These are phyloP conservation scores for Drosophila niveifrons DNA, from an alignment of 2,888 invertebrate genomes.

Conservation along the genomic window DNA sequence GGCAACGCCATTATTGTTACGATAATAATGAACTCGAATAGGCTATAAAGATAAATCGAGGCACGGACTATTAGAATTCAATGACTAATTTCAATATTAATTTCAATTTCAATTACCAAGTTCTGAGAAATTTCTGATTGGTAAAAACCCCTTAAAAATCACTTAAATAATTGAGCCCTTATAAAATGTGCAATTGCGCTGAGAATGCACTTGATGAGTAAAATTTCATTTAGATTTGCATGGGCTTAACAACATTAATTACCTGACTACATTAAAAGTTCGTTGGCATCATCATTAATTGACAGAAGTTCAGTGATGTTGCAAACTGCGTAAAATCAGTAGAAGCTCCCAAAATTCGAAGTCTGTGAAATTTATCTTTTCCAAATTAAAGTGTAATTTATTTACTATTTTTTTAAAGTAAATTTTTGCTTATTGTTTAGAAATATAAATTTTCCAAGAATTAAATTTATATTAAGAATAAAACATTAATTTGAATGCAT, in stretches of 20 bases:
- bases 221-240: background rate
- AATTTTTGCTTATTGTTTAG: too few relatives aligned
- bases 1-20: background rate
- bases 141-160: background rate
- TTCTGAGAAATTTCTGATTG: background rate
- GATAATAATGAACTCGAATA: background rate
- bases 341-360: too few relatives aligned
- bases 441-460: too few relatives aligned
- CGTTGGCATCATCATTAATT: slow-evolving; percentile 8
- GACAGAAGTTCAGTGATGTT: background rate
- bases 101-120: background rate
- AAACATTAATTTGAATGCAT: too few relatives aligned
- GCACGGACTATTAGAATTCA: background rate
- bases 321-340: background rate
- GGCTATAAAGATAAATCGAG: slow-evolving; percentile 7
- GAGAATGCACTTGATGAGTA: background rate
- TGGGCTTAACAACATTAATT: background rate
- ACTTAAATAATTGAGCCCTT: background rate
- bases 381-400: too few relatives aligned
- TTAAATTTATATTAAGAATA: too few relatives aligned
- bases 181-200: background rate
- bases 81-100: background rate
- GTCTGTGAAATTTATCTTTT: too few relatives aligned
- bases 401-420: too few relatives aligned
- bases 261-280: slow-evolving; percentile 3